Conservation (phyloP, 2,113 vertebrate species). For the Chloropsis hardwickii region DNA sequence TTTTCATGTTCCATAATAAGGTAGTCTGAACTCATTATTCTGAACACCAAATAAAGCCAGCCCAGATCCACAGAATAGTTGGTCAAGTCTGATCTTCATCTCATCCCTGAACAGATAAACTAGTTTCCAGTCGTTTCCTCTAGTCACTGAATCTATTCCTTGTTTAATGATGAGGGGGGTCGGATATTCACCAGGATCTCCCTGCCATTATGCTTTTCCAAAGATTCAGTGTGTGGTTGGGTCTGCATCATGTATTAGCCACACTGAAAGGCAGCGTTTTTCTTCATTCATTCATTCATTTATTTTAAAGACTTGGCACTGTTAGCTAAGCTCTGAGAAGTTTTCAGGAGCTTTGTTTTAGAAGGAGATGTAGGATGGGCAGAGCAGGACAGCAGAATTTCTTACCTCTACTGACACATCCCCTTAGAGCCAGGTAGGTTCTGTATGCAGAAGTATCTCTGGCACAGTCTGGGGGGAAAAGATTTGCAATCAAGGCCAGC, state of each 20-base stretch:
- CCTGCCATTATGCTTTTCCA: background rate
- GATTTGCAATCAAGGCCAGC: background rate
- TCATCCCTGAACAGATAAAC: background rate
- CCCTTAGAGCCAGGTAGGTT: background rate
- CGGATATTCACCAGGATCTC: background rate
- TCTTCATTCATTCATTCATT: background rate
- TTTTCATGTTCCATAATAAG: background rate
- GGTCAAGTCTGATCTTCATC: background rate
- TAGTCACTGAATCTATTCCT: background rate
- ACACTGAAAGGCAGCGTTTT: background rate
- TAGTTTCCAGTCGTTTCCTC: background rate
- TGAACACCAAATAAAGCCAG: background rate
- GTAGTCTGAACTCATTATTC: background rate
- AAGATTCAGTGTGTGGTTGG: fast-evolving
- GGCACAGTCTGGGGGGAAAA: background rate
- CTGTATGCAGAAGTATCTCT: background rate
- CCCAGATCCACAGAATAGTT: background rate
- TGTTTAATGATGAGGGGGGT: background rate
- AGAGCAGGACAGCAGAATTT: background rate
- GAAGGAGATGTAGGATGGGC: background rate
- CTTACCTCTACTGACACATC: background rate
- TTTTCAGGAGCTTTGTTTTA: background rate
- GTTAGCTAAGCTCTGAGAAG: background rate
- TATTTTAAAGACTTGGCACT: background rate
- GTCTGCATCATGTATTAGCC: background rate